phyloP scores from a whole-genome alignment of 2,113 vertebrate species.

The Trogon surrucura region DNA sequence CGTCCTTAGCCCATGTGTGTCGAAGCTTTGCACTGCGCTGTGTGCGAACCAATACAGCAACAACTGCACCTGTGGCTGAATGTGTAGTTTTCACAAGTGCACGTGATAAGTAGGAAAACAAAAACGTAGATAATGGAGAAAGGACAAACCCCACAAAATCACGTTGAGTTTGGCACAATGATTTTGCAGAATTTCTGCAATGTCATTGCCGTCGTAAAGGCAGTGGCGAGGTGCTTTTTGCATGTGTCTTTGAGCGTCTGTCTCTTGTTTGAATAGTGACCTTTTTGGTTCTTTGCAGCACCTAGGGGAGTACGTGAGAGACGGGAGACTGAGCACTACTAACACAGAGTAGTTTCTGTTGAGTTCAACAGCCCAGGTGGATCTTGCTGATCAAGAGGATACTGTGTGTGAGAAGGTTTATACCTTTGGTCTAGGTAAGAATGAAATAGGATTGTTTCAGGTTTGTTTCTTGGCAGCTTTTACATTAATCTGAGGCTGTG shows the following conservation, averaged over 20 bases:
- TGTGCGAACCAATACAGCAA: neutral
- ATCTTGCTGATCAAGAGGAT: neutral
- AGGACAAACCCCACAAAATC: neutral
- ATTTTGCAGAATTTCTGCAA: neutral
- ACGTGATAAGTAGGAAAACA: neutral
- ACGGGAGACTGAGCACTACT: neutral
- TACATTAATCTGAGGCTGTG: neutral
- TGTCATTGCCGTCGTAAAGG: neutral
- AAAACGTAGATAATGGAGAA: neutral
- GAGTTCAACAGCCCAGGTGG: neutral
- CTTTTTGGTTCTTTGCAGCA: neutral
- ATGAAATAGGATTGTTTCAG: neutral
- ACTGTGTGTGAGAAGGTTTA: neutral
- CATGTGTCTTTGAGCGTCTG: neutral
- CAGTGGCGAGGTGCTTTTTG: neutral
- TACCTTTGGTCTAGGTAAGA: neutral
- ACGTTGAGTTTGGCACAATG: accelerated
- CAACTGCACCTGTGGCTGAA: neutral
- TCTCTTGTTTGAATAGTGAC: neutral
- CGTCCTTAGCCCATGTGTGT: neutral
- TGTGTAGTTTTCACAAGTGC: neutral
- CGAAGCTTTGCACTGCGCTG: neutral
- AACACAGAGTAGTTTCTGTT: neutral
- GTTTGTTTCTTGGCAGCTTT: neutral
- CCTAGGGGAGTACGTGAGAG: neutral